Base-by-base conservation (phyloP, 2,797 vertebrate genomes). In the Sciurus carolinensis region DNA sequence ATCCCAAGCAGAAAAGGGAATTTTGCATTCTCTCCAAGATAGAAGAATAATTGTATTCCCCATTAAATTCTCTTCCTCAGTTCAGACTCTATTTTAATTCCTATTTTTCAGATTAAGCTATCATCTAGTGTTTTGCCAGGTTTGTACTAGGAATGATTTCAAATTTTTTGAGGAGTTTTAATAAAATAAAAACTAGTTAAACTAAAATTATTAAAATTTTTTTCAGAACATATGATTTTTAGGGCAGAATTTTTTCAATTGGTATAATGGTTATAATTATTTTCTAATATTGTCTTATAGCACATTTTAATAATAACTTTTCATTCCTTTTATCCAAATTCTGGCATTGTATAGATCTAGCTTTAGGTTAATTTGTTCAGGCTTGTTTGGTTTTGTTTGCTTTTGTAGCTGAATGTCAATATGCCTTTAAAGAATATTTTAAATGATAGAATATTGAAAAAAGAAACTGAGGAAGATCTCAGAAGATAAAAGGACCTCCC, bases 301-400 rank as follows among this genome's bases (percentile, higher is more conserved):
- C 26, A 73, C 13, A 42, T 62, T 92, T 72, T 33, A 22, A 2
- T 92, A 73, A 86, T 62, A 94, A 44, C 11, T 47, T 76, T 85
- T 90, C 14, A n/a, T 77, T 89, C 24, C 57, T 79, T 80, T 92
- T 95, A 91, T 83, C 52, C 36, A 93, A 84, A 94, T 50, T 64
- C 57, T 64, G 57, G 59, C 47, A 81, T 73, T 39, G 64, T 26
- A 69, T 66, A 92, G 7, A 42, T 57, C 44, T n/a, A 75, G 11
- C 12, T 28, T 85, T 88, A 76, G 76, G 71, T 39, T 86, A 47
- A 54, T 92, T 94, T 90, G 39, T 59, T 90, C 59, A 57, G 33
- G 33, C 26, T 92, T 66, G 52, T 28, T 57, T 22, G 20, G 54
- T 57, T 57, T 57, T 57, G 54, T 8, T 57, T 93, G 9, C 3